These are phyloP conservation scores for Trinorchestia longiramus DNA, from an alignment of 1,140 invertebrate species.

Conservation along the genomic window DNA sequence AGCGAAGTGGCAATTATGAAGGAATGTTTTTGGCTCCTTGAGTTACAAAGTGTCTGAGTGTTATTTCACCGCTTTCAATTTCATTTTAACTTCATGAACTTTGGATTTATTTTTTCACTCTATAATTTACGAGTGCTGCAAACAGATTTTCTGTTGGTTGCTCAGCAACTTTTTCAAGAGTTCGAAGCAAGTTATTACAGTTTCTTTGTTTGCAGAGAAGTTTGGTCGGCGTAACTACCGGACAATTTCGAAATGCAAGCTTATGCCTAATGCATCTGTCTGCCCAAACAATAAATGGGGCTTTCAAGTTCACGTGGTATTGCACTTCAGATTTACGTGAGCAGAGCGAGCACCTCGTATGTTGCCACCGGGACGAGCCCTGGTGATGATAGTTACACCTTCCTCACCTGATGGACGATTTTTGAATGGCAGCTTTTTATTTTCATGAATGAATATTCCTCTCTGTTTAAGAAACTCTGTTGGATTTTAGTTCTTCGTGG, in stretches of 20 bases:
- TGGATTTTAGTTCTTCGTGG: no score
- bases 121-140: not conserved
- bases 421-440: no score
- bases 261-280: conserved; percentile 45
- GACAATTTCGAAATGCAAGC: conserved; percentile 33
- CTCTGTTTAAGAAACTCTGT: no score
- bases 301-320: not conserved
- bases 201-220: not conserved
- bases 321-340: not conserved
- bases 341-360: not conserved
- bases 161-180: not conserved
- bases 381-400: not conserved
- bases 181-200: not conserved
- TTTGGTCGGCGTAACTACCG: not conserved
- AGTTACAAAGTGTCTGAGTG: no score
- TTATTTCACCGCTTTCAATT: not conserved
- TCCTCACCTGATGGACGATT: not conserved
- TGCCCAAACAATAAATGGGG: not conserved
- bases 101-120: not conserved
- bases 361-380: not conserved
- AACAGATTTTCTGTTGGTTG: not conserved
- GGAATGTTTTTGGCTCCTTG: not conserved
- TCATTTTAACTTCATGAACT: not conserved
- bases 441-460: no score
- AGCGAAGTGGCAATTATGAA: not conserved